These are phyloP conservation scores for Dicerorhinus sumatrensis DNA, from an alignment of 2,113 vertebrate species.

Conservation along the genomic window DNA sequence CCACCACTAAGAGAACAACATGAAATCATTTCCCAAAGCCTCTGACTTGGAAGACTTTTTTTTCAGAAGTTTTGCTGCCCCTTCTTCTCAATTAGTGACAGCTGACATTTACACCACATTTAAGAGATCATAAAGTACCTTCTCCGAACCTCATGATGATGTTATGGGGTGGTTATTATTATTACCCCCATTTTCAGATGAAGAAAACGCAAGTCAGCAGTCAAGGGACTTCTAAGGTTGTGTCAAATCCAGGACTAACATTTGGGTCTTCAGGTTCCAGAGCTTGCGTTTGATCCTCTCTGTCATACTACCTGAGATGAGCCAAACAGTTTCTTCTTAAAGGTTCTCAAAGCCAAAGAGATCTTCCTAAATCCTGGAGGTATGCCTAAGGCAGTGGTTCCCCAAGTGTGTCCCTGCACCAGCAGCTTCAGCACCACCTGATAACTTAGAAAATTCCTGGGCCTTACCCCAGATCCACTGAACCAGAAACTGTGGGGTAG, in stretches of 20 bases:
- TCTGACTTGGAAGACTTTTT: neutral
- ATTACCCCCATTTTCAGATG: neutral
- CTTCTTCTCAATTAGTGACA: neutral
- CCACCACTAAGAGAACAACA: conserved; percentile 28
- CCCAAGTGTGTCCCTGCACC: neutral
- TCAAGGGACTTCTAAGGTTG: neutral
- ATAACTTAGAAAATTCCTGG: conserved; percentile 18
- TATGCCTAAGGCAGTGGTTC: neutral
- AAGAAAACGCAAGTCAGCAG: conserved; percentile 32
- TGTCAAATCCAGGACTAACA: neutral
- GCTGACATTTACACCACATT: conserved; percentile 5
- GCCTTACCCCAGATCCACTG: neutral
- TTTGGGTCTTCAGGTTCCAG: neutral
- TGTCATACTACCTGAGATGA: neutral
- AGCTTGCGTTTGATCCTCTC: neutral
- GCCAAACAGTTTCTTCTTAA: neutral
- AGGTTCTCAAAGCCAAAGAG: conserved; percentile 15
- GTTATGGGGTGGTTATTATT: neutral
- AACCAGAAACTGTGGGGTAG: neutral
- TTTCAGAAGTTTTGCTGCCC: neutral
- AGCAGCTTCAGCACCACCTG: neutral
- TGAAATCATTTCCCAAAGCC: neutral
- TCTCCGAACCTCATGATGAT: neutral
- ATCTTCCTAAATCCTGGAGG: neutral
- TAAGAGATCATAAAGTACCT: conserved; percentile 33